These are phyloP conservation scores for Pampusana beccarii DNA, from an alignment of 2,113 vertebrate genomes.

Conservation along the genomic window DNA sequence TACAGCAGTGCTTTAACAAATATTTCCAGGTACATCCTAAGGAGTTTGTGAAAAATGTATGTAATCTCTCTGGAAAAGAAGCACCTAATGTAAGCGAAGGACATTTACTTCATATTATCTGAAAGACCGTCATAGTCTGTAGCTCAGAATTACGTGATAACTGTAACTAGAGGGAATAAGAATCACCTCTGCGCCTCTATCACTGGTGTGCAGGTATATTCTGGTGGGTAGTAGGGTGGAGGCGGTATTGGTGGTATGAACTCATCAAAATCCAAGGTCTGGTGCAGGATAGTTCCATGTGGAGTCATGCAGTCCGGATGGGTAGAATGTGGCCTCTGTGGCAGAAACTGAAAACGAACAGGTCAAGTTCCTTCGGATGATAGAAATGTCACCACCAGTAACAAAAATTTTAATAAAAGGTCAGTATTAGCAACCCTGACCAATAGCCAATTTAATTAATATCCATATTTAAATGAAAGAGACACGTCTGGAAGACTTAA, in stretches of 20 bases:
- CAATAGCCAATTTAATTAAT: neutral
- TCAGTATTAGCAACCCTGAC: neutral
- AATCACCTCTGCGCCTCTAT: slow-evolving; percentile 87
- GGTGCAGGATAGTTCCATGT: slow-evolving; percentile 90
- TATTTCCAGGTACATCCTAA: neutral
- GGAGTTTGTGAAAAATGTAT: neutral
- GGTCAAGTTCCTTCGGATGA: neutral
- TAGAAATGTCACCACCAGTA: neutral
- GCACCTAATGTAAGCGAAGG: neutral
- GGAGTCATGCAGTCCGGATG: slow-evolving; percentile 91
- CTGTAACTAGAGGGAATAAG: neutral
- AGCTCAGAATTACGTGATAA: neutral
- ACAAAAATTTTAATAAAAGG: neutral
- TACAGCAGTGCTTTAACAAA: neutral
- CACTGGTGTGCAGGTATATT: slow-evolving; percentile 91
- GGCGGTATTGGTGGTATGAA: slow-evolving; percentile 95
- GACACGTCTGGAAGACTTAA: neutral
- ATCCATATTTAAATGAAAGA: neutral
- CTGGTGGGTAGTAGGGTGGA: slow-evolving; percentile 96
- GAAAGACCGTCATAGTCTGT: neutral
- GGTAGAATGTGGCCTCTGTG: slow-evolving; percentile 84
- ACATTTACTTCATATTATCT: neutral
- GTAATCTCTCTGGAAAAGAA: neutral
- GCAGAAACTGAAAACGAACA: slow-evolving; percentile 88
- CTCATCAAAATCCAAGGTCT: slow-evolving; percentile 95